Conservation (phyloP, 2,888 invertebrate species). For the Pristionchus mayeri region DNA sequence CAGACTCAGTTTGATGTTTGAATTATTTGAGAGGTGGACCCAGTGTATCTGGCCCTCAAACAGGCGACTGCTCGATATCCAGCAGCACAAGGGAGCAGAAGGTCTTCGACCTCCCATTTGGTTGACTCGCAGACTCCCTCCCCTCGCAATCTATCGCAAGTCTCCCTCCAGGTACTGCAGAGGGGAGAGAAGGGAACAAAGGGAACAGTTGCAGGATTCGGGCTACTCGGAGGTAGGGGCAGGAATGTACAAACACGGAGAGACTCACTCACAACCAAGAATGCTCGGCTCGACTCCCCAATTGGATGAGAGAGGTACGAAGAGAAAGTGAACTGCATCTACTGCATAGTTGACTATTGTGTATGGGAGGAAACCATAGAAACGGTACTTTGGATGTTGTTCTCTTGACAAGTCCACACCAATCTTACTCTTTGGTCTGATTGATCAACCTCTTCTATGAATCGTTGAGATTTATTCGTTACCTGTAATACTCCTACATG, state of each 20-base stretch:
- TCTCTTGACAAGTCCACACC: too few species aligned
- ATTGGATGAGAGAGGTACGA: constrained; percentile 66
- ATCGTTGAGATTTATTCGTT: not conserved
- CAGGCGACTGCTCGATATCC: constrained; percentile 74
- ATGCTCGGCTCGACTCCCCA: constrained; percentile 74
- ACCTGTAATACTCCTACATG: not conserved
- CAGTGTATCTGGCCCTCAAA: constrained; percentile 74
- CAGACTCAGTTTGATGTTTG: not conserved
- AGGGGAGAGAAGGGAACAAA: not conserved
- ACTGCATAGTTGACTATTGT: too few species aligned
- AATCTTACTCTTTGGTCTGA: too few species aligned
- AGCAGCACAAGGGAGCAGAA: constrained; percentile 54
- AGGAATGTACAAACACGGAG: constrained; percentile 51
- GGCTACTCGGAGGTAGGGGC: constrained; percentile 69
- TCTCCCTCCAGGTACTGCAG: constrained; percentile 67
- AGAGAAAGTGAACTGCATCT: not conserved
- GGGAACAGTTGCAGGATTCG: constrained; percentile 64
- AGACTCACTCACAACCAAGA: constrained; percentile 56
- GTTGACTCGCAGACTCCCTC: constrained; percentile 73
- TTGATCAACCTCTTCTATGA: too few species aligned
- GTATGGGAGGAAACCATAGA: too few species aligned
- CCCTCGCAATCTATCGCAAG: constrained; percentile 74
- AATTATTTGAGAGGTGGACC: constrained; percentile 57
- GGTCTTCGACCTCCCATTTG: constrained; percentile 68
- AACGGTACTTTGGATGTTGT: too few species aligned